phyloP scores from a whole-genome alignment of 2,888 invertebrate species.

The Lithophane leautieri region DNA sequence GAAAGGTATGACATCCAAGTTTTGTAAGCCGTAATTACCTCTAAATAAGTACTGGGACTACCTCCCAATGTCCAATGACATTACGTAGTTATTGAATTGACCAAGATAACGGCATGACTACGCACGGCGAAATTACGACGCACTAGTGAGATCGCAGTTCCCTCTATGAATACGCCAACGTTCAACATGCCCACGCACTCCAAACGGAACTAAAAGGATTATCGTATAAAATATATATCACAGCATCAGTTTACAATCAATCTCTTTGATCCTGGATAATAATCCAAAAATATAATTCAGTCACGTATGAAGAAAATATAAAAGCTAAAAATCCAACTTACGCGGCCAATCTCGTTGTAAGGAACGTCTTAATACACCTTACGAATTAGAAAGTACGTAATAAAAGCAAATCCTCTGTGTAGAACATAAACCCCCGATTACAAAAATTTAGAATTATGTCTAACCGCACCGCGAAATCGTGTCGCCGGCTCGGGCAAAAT shows the following conservation, averaged over 20 bases:
- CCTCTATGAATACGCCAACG: conserved; percentile 71
- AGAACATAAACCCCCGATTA: conserved; percentile 62
- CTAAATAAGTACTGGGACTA: conserved; percentile 42
- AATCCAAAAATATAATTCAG: conserved; percentile 78
- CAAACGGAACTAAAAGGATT: conserved; percentile 47
- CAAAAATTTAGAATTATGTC: conserved; percentile 75
- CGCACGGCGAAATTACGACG: conserved; percentile 87
- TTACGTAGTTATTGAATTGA: conserved; percentile 82
- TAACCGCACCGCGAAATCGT: conserved; percentile 88
- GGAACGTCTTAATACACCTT: conserved; percentile 53
- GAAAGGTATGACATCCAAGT: conserved; percentile 48
- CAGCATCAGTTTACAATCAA: conserved; percentile 35
- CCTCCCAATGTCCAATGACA: conserved; percentile 65
- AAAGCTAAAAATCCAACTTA: conserved; percentile 79
- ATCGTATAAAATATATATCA: conserved; percentile 33
- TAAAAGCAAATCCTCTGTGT: conserved; percentile 47
- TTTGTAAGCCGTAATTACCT: conserved; percentile 55
- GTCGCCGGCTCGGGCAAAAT: conserved; percentile 90
- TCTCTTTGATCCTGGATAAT: conserved; percentile 46
- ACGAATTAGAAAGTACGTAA: conserved; percentile 49
- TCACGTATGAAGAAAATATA: conserved; percentile 75
- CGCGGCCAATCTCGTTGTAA: conserved; percentile 63
- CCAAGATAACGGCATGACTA: conserved; percentile 87
- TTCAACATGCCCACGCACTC: conserved; percentile 70
- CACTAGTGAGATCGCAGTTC: conserved; percentile 79